Evolutionary conservation across 2,888 invertebrate species (phyloP).

Genomic region (Thera britannica): DNA sequence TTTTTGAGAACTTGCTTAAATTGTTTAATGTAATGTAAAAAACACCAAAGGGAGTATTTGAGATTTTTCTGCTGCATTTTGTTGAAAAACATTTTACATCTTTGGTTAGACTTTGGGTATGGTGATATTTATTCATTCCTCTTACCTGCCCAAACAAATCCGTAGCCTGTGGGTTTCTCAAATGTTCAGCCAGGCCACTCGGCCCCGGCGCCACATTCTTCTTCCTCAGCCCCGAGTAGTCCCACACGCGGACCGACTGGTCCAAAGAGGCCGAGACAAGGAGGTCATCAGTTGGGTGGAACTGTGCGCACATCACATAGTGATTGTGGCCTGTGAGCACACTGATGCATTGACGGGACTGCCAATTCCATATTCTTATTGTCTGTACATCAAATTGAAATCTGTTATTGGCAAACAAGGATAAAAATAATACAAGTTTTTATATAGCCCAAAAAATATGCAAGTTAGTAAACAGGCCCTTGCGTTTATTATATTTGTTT

Average conservation of each 20-base stretch:
- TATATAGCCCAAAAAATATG: no score
- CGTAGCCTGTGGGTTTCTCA: constrained; percentile 93
- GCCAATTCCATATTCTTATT: constrained; percentile 99
- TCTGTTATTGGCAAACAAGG: no score
- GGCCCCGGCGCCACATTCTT: constrained; percentile 99
- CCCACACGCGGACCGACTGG: constrained; percentile 99
- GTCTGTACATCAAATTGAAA: constrained; percentile 82
- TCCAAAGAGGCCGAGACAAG: constrained; percentile 99
- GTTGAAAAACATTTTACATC: no score
- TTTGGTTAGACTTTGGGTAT: no score
- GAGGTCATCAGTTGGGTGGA: constrained; percentile 98
- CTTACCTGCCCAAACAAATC: constrained; percentile 95
- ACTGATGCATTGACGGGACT: constrained; percentile 97
- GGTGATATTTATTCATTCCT: not conserved
- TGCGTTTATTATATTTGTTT: no score
- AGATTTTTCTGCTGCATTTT: no score
- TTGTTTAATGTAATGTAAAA: no score
- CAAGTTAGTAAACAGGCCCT: no score
- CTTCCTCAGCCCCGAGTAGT: constrained; percentile 97
- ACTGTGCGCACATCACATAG: constrained; percentile 99
- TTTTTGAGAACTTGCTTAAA: no score
- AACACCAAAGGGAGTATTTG: no score
- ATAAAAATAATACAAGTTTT: no score
- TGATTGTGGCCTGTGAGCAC: constrained; percentile 99
- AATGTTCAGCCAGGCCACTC: constrained; percentile 93